Evolutionary conservation across 1,140 invertebrate genomes (phyloP).

Genomic region (Orussus abietinus): DNA sequence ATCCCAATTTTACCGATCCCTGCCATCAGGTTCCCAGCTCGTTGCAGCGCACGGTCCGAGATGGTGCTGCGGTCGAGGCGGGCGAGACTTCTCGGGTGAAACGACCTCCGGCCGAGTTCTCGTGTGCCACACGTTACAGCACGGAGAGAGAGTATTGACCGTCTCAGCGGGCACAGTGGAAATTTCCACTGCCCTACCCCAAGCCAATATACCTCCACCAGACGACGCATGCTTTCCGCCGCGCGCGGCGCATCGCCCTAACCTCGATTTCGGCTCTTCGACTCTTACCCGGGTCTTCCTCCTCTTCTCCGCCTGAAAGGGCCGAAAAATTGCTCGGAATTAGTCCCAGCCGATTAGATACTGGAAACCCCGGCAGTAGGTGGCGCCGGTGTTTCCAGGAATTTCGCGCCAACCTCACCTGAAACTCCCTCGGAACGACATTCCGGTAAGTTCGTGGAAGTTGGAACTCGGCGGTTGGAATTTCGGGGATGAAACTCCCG

Average conservation of each 20-base stretch:
- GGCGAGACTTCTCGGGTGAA: not conserved
- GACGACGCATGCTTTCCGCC: constrained; percentile 19
- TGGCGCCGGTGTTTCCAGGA: no score
- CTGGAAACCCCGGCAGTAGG: no score
- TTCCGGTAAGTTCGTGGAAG: constrained; percentile 23
- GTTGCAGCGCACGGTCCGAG: constrained; percentile 24
- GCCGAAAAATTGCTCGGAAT: no score
- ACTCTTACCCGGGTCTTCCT: constrained; percentile 8
- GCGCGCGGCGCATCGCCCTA: not conserved
- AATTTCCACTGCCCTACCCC: constrained; percentile 51
- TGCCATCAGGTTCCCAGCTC: no score
- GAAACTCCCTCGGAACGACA: no score
- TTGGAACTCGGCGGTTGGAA: constrained; percentile 13
- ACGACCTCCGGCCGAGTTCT: not conserved
- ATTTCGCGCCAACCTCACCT: no score
- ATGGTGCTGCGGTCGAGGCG: constrained; percentile 29
- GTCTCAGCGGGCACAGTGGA: constrained; percentile 46
- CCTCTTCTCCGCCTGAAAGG: constrained; percentile 12
- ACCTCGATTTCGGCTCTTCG: constrained; percentile 10
- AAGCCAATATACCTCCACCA: constrained; percentile 26
- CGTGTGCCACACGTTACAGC: constrained; percentile 27
- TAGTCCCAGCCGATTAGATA: no score
- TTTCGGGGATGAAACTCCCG: no score
- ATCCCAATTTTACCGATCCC: constrained; percentile 37
- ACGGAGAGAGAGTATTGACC: constrained; percentile 48